phyloP scores from a whole-genome alignment of 1,140 invertebrate species.

The Temnothorax longispinosus region DNA sequence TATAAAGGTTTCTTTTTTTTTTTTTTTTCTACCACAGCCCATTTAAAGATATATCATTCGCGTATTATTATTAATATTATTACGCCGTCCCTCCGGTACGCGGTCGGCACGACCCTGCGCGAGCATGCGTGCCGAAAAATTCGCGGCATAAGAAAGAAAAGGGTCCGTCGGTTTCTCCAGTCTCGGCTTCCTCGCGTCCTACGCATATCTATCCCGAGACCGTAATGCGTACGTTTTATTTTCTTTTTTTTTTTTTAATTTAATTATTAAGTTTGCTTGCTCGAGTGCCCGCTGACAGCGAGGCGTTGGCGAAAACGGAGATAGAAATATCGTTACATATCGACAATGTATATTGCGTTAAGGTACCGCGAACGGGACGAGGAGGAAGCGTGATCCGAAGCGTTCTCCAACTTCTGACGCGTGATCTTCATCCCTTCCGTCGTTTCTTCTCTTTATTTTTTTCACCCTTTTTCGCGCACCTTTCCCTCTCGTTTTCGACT shows the following conservation, averaged over 20 bases:
- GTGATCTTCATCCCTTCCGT: neutral
- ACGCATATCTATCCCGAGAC: constrained; percentile 5
- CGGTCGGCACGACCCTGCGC: constrained; percentile 43
- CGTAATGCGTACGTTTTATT: neutral
- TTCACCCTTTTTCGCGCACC: neutral
- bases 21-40: constrained; percentile 83
- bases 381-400: constrained; percentile 13
- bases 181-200: constrained; percentile 21
- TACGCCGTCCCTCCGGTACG: constrained; percentile 52
- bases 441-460: neutral
- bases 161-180: constrained; percentile 52
- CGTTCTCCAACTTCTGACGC: neutral
- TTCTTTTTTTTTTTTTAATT: neutral
- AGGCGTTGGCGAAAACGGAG: neutral
- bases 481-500: constrained; percentile 29
- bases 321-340: constrained; percentile 2
- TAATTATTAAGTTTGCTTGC: neutral
- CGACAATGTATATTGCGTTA: neutral
- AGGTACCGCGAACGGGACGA: constrained; percentile 19
- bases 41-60: constrained; percentile 81
- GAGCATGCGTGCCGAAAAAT: constrained; percentile 39
- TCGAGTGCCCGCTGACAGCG: neutral
- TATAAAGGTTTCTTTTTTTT: constrained; percentile 20
- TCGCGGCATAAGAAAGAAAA: constrained; percentile 26
- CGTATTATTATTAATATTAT: constrained; percentile 72